Evolutionary conservation across 2,113 vertebrate species (phyloP).

Genomic region (Myotis brandtii): DNA sequence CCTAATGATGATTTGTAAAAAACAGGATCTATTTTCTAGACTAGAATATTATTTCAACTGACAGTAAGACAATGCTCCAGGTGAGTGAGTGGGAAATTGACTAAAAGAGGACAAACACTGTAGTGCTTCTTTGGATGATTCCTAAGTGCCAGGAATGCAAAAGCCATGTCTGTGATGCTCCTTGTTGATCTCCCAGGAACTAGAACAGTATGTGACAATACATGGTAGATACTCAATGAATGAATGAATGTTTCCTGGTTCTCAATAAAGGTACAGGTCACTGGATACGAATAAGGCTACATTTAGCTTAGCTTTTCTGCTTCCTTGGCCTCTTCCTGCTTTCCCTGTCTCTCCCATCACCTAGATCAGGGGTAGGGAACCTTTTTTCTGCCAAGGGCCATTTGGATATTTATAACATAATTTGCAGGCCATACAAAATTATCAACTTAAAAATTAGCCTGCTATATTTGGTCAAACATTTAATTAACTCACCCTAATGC

Average conservation of each 20-base stretch:
- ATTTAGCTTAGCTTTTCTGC: conserved; percentile 12
- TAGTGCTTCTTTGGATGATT: neutral
- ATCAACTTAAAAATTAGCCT: too few species aligned
- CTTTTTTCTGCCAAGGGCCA: too few species aligned
- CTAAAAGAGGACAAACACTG: neutral
- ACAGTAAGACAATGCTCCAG: neutral
- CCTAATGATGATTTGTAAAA: neutral
- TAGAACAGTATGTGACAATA: neutral
- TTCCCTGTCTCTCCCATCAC: neutral
- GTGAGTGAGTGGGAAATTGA: neutral
- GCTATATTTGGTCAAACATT: too few species aligned
- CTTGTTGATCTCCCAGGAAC: neutral
- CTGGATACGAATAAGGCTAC: neutral
- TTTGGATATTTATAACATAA: too few species aligned
- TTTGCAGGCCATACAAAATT: too few species aligned
- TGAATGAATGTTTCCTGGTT: neutral
- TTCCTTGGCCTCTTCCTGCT: neutral
- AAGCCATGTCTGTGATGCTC: neutral
- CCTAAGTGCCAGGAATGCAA: neutral
- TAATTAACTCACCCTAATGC: too few species aligned
- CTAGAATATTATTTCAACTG: conserved; percentile 18
- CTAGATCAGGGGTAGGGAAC: too few species aligned
- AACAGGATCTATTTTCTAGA: neutral
- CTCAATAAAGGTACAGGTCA: neutral
- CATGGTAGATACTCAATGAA: neutral